Base-by-base conservation (phyloP, 2,797 vertebrate genomes). In the Pseudomugil tenellus region DNA sequence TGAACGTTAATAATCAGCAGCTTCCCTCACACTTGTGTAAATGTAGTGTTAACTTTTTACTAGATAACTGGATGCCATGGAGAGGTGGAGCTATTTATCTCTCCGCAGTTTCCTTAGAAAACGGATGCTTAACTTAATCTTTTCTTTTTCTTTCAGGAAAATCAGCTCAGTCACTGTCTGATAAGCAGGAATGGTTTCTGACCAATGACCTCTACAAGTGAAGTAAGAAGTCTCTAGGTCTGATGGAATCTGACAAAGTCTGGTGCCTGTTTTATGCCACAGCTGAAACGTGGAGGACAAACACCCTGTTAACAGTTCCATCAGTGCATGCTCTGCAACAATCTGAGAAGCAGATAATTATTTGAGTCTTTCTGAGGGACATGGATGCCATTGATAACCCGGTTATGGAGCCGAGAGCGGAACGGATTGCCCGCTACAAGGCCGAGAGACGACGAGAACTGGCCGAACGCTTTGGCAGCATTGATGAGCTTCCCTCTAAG, bases 401-500 rank as follows among this genome's bases (percentile, higher is more conserved):
- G 0, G 83, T 74, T 23, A 81, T 87, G 77, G 94, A 94, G 84
- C 87, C 94, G 67, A 87, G 94, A 58, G 90, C 93, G 0, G 94
- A 94, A 80, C 89, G 94, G 39, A 95, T 95, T 1, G 93, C 94
- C 56, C 92, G 93, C 43, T 95, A 95, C 64, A 95, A 95, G 84
- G 93, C 93, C 0, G 94, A 95, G 80, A 89, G 95, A 79, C 84
- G 94, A 74, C 79, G 93, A 62, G 93, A 95, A 55, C 88, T 95
- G 71, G 92, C 92, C 0, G 92, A 95, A 14, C 91, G 87, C 53
- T 94, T 84, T 0, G 91, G 92, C 58, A 84, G 81, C 79, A 19
- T 65, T 16, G 92, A 94, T 70, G 93, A 94, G 59, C 84, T 92
- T 13, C 90, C 91, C 1, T 81, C 91, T 35, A 93, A 93, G 77